phyloP scores from a whole-genome alignment of 2,888 invertebrate genomes.

The Campoplex capitator region DNA sequence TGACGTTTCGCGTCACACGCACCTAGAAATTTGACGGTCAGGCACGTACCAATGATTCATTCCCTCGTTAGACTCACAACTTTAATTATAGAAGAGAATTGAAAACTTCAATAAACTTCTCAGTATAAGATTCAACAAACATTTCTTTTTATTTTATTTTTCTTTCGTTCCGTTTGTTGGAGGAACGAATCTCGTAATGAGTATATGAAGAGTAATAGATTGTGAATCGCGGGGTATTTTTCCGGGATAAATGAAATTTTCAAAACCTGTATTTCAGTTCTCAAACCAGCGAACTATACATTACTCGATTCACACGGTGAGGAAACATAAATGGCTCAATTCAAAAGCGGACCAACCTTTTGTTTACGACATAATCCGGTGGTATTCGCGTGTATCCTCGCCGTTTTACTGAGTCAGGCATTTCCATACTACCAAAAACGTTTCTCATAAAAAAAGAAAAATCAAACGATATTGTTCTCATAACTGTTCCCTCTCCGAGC shows the following conservation, averaged over 20 bases:
- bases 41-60: slow-evolving; percentile 59
- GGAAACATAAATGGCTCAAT: slow-evolving; percentile 2
- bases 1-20: slow-evolving; percentile 55
- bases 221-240: background rate
- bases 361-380: background rate
- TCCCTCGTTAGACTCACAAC: slow-evolving; percentile 47
- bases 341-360: background rate
- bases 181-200: background rate
- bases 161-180: background rate
- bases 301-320: background rate
- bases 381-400: background rate
- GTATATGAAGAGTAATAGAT: background rate
- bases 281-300: background rate
- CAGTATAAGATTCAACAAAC: background rate
- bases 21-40: slow-evolving; percentile 31
- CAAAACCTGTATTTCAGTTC: slow-evolving; percentile 23
- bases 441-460: background rate
- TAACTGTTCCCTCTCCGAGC: too few species aligned
- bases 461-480: background rate
- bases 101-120: background rate
- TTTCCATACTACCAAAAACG: too few species aligned
- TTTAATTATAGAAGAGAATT: slow-evolving; percentile 54
- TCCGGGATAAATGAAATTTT: slow-evolving; percentile 28
- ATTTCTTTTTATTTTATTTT: background rate
- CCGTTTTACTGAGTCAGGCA: too few species aligned